A percentile compares a stretch with the other conserved stretches of the same genome.
Conservation (phyloP, 2,888 invertebrate species). For the Macrophya alboannulata region DNA sequence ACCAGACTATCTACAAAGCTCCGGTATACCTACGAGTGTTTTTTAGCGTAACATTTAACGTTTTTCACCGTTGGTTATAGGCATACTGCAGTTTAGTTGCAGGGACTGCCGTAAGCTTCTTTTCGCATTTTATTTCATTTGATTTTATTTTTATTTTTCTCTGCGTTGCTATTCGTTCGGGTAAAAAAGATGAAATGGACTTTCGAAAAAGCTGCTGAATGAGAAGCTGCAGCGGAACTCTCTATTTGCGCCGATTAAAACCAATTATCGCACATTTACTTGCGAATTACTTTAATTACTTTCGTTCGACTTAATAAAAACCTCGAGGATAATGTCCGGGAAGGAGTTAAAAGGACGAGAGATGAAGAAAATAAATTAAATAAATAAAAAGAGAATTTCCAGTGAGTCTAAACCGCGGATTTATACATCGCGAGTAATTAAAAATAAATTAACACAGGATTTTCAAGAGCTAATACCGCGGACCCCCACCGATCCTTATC, state of each 20-base stretch:
- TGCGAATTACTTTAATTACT: slow-evolving; percentile 19
- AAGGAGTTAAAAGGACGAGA: not conserved
- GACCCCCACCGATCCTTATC: not conserved
- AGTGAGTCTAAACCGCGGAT: not conserved
- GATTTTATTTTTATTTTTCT: not conserved
- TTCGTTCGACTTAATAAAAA: slow-evolving; percentile 5
- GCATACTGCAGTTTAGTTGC: not conserved
- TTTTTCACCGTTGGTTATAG: not conserved
- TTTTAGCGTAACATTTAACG: not conserved
- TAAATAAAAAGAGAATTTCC: not conserved
- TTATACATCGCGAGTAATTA: slow-evolving; percentile 20
- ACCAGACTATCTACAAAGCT: not conserved
- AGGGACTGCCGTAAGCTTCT: not conserved
- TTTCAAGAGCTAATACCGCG: not conserved
- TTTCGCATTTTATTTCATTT: too few species aligned
- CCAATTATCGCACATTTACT: not conserved
- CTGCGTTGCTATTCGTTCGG: not conserved
- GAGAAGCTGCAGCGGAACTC: not conserved
- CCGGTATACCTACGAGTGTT: not conserved
- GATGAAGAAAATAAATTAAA: not conserved
- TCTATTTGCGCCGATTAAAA: slow-evolving; percentile 13
- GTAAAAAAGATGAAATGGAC: not conserved
- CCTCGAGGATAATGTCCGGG: not conserved
- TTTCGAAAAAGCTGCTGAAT: not conserved
- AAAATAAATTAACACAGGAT: slow-evolving; percentile 21